phyloP scores from a whole-genome alignment of 2,888 invertebrate genomes.

The Calephelis perditalis region DNA sequence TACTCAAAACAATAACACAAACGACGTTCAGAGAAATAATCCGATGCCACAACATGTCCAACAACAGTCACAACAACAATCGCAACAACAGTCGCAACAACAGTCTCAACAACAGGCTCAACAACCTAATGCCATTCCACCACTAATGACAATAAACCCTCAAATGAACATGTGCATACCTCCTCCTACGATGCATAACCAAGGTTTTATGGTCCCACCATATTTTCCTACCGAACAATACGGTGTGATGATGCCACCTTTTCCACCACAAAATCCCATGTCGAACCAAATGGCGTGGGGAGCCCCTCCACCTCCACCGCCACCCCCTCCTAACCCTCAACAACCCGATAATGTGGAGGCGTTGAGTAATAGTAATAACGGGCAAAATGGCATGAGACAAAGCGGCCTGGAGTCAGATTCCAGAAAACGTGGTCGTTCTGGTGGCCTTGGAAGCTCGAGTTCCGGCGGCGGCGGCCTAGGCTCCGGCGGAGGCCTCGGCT shows the following conservation, averaged over 20 bases:
- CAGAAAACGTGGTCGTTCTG: constrained; percentile 58
- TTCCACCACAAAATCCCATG: constrained; percentile 41
- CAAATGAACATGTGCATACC: constrained; percentile 64
- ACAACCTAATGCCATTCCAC: constrained; percentile 47
- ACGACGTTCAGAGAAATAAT: constrained; percentile 31
- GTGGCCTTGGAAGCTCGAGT: constrained; percentile 38
- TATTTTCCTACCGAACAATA: constrained; percentile 64
- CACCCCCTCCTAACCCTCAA: constrained; percentile 56
- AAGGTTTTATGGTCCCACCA: constrained; percentile 56
- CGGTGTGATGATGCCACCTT: constrained; percentile 57
- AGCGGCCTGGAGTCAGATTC: constrained; percentile 69
- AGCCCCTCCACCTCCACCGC: constrained; percentile 58
- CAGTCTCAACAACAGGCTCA: constrained; percentile 26
- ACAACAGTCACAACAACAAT: constrained; percentile 24
- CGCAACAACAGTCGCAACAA: constrained; percentile 27
- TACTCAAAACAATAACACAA: constrained; percentile 30
- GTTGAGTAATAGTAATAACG: constrained; percentile 40
- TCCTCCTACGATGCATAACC: constrained; percentile 54
- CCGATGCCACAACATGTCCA: neutral
- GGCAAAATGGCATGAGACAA: constrained; percentile 57
- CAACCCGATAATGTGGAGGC: constrained; percentile 41
- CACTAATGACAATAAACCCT: constrained; percentile 61
- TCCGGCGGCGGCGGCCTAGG: constrained; percentile 37
- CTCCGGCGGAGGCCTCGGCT: constrained; percentile 41
- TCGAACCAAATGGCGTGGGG: constrained; percentile 49